phyloP scores from a whole-genome alignment of 2,888 invertebrate species.

The Cactoblastis cactorum region DNA sequence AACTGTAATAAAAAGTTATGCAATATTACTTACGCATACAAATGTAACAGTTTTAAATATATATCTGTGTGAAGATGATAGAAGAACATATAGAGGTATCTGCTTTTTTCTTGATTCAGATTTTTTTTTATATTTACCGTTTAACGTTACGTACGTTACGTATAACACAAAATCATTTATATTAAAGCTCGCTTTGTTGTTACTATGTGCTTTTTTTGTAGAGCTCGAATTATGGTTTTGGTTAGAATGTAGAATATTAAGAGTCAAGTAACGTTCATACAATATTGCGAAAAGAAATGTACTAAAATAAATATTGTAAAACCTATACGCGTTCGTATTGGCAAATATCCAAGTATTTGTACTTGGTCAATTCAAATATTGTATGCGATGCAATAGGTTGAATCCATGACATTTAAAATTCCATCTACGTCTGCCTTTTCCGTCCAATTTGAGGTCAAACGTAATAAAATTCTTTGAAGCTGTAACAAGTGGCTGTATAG shows the following conservation, averaged over 20 bases:
- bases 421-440: slow-evolving; percentile 24
- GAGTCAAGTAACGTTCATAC: neutral
- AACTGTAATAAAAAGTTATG: too few species aligned
- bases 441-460: slow-evolving; percentile 18
- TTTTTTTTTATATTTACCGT: too few species aligned
- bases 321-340: slow-evolving; percentile 2
- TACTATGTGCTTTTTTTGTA: too few species aligned
- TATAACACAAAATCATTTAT: too few species aligned
- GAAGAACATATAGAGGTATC: too few species aligned
- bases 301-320: slow-evolving; percentile 1
- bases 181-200: too few species aligned
- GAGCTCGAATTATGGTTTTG: too few species aligned
- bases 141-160: too few species aligned
- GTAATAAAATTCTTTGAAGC: slow-evolving; percentile 10
- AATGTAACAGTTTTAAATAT: too few species aligned
- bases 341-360: slow-evolving; percentile 18
- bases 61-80: too few species aligned
- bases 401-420: slow-evolving; percentile 30
- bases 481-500: slow-evolving; percentile 12
- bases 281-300: neutral
- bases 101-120: too few species aligned
- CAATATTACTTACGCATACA: too few species aligned
- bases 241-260: neutral
- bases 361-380: slow-evolving; percentile 23
- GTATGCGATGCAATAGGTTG: slow-evolving; percentile 7